Conservation (phyloP, 1,140 invertebrate genomes). For the Zaprionus ornatus region DNA sequence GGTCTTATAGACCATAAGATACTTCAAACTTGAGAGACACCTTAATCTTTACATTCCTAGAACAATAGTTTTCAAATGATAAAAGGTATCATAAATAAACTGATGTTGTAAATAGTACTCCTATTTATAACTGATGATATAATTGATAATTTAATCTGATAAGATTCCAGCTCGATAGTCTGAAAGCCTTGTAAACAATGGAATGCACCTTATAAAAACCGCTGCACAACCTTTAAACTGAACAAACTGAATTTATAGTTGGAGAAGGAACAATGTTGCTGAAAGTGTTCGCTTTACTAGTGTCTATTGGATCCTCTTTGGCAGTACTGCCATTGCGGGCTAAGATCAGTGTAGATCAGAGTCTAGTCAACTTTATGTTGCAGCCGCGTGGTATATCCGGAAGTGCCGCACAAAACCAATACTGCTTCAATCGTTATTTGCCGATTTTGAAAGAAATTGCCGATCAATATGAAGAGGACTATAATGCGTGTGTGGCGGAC, state of each 20-base stretch:
- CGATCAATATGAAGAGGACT: conserved; percentile 15
- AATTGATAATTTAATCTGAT: not conserved
- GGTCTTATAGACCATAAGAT: not conserved
- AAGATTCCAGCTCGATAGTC: not conserved
- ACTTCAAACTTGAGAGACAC: not conserved
- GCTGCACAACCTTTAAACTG: too few relatives aligned
- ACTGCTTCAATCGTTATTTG: conserved; percentile 38
- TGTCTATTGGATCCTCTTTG: not conserved
- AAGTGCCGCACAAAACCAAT: conserved; percentile 5
- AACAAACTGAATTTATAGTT: conserved; percentile 5
- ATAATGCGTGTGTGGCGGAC: conserved; percentile 2
- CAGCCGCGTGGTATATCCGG: not conserved
- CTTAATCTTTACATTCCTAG: not conserved
- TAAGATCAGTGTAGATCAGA: not conserved
- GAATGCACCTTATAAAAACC: conserved; percentile 12
- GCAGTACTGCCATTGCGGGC: not conserved
- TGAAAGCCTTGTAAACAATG: not conserved
- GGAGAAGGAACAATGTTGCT: conserved; percentile 10
- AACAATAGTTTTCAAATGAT: too few relatives aligned
- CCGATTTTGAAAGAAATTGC: conserved; percentile 24
- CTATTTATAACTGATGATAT: not conserved
- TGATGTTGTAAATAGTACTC: not conserved
- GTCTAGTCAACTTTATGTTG: conserved; percentile 10
- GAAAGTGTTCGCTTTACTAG: conserved; percentile 2
- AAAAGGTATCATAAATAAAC: not conserved